These are phyloP conservation scores for Lophotis ruficrista DNA, from an alignment of 2,113 vertebrate species.

Conservation along the genomic window DNA sequence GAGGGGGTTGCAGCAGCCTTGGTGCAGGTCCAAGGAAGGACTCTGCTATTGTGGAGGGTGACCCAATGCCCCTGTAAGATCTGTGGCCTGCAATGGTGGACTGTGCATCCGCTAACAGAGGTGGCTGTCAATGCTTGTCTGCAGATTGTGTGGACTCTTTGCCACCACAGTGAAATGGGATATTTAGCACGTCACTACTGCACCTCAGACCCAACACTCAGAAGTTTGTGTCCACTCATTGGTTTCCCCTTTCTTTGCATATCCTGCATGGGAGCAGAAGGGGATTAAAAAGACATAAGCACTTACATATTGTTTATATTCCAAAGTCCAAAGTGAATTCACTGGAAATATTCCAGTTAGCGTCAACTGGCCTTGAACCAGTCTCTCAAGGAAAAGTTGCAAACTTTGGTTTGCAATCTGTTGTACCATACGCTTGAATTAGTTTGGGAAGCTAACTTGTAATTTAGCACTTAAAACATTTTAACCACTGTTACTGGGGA, in stretches of 20 bases:
- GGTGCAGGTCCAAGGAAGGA: not conserved
- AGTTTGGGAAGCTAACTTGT: slow-evolving; percentile 8
- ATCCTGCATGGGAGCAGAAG: not conserved
- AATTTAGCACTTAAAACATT: slow-evolving; percentile 34
- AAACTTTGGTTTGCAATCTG: slow-evolving; percentile 17
- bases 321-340: not conserved
- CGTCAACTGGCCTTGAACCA: not conserved
- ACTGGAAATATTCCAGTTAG: not conserved
- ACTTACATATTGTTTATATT: not conserved
- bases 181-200: not conserved
- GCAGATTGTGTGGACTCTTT: not conserved
- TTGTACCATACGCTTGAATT: not conserved
- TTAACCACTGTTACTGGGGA: not conserved
- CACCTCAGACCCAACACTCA: not conserved
- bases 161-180: not conserved
- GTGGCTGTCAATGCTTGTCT: not conserved
- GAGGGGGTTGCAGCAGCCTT: not conserved
- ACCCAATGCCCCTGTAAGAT: not conserved
- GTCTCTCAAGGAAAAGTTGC: slow-evolving; percentile 1
- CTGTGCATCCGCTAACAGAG: rapidly evolving
- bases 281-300: not conserved
- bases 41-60: not conserved
- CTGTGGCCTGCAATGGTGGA: not conserved
- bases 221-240: not conserved
- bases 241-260: not conserved